Conservation (phyloP, 2,797 vertebrate genomes). For the Coregonus suidteri region DNA sequence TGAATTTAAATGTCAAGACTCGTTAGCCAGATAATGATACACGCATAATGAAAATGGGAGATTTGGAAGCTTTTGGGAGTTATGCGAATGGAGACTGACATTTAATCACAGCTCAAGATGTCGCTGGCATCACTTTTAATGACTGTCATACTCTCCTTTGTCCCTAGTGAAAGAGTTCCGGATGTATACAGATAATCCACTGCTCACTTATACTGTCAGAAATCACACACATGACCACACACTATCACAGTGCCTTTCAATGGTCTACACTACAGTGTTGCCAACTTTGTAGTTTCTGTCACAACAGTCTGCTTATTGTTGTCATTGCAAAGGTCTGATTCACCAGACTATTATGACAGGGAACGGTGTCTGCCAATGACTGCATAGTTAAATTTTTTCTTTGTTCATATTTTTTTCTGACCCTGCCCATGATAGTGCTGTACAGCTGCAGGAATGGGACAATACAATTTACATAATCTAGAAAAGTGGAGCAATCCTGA, state of each 20-base stretch:
- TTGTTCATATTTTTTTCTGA: neutral
- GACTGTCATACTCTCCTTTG: neutral
- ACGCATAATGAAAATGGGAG: neutral
- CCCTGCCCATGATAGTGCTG: neutral
- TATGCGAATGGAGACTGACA: neutral
- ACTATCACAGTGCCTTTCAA: too few species aligned
- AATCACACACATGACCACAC: neutral
- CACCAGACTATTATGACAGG: neutral
- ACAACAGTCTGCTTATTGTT: neutral
- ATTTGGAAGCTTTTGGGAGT: neutral
- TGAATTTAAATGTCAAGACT: neutral
- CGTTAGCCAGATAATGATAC: neutral
- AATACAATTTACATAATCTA: neutral
- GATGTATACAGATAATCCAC: neutral
- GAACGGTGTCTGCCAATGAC: neutral
- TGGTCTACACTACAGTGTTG: neutral
- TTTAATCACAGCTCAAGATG: slow-evolving; percentile 3
- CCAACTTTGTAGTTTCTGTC: neutral
- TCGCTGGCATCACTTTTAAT: neutral
- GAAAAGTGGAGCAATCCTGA: neutral
- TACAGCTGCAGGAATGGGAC: neutral
- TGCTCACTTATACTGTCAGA: neutral
- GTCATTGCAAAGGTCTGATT: neutral
- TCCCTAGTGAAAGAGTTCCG: neutral
- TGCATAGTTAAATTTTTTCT: neutral